Evolutionary conservation across 2,113 vertebrate genomes (phyloP).

Genomic region (Bolborhynchus lineola): DNA sequence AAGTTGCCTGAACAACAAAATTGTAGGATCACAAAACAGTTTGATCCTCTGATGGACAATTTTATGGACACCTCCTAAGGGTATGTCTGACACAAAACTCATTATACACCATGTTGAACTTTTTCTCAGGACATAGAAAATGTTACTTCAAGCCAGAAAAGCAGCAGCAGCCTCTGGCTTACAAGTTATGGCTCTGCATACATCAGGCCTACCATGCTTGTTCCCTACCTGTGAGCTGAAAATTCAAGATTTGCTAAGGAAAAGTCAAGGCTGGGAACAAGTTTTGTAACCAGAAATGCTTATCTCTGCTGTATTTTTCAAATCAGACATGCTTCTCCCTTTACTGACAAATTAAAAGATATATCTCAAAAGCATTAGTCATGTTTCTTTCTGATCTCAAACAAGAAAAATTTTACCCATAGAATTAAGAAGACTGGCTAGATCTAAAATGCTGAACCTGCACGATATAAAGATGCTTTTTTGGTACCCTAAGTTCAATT

Average conservation of each 20-base stretch:
- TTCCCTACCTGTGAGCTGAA: neutral
- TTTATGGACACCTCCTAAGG: neutral
- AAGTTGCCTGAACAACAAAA: neutral
- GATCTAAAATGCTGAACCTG: neutral
- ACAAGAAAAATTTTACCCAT: neutral
- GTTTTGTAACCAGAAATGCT: neutral
- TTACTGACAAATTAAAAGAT: neutral
- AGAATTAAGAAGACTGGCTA: neutral
- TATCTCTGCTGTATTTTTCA: neutral
- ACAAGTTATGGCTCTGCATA: neutral
- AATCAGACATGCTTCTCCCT: neutral
- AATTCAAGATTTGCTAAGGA: neutral
- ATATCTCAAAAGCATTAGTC: neutral
- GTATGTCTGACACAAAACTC: neutral
- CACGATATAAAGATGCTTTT: neutral
- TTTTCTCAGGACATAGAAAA: neutral
- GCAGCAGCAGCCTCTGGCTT: neutral
- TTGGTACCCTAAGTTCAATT: neutral
- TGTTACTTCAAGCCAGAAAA: neutral
- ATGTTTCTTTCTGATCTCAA: neutral
- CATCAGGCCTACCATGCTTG: neutral
- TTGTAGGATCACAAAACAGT: neutral
- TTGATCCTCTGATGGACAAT: neutral
- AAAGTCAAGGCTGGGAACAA: no score
- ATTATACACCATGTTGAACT: neutral